Percentiles rank a stretch among this genome's conserved stretches.
These are phyloP conservation scores for Pycnomerus fuliginosus DNA, from an alignment of 2,888 invertebrate genomes.

Conservation along the genomic window DNA sequence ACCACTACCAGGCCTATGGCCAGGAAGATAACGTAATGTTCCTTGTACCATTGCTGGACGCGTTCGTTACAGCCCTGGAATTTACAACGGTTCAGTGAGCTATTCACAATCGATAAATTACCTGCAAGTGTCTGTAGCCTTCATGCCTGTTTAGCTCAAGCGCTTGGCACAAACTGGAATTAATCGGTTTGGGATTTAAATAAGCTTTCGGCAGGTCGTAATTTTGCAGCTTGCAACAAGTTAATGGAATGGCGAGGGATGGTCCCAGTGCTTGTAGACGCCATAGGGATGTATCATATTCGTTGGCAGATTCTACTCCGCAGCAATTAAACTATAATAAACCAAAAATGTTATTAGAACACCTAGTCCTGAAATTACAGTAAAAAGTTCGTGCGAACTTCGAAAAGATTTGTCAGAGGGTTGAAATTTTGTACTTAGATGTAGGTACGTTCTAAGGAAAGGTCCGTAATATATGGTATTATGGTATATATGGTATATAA, in stretches of 20 bases:
- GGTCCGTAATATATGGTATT: no score
- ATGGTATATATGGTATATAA: no score
- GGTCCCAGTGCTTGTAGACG: conserved; percentile 72
- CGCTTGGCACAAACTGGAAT: conserved; percentile 71
- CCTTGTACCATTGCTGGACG: conserved; percentile 75
- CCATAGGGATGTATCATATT: conserved; percentile 82
- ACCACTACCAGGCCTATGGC: conserved; percentile 65
- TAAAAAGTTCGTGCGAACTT: no score
- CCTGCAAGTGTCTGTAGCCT: conserved; percentile 61
- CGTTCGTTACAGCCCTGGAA: conserved; percentile 67
- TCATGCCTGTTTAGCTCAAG: conserved; percentile 59
- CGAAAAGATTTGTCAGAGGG: no score
- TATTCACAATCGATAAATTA: conserved; percentile 40
- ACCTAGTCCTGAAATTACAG: no score
- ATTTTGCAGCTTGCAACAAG: conserved; percentile 63
- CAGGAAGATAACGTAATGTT: conserved; percentile 71
- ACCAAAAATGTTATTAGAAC: no score
- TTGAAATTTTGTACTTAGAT: no score
- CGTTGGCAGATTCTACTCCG: conserved; percentile 74
- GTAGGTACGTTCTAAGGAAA: no score
- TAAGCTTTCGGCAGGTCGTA: conserved; percentile 59
- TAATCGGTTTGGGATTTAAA: conserved; percentile 74
- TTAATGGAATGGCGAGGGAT: conserved; percentile 47
- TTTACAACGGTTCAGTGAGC: conserved; percentile 1
- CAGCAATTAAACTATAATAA: conserved; percentile 72